A percentile compares a stretch with the other conserved stretches of the same genome.
Conservation (phyloP, 2,113 vertebrate genomes). For the Motacilla alba region DNA sequence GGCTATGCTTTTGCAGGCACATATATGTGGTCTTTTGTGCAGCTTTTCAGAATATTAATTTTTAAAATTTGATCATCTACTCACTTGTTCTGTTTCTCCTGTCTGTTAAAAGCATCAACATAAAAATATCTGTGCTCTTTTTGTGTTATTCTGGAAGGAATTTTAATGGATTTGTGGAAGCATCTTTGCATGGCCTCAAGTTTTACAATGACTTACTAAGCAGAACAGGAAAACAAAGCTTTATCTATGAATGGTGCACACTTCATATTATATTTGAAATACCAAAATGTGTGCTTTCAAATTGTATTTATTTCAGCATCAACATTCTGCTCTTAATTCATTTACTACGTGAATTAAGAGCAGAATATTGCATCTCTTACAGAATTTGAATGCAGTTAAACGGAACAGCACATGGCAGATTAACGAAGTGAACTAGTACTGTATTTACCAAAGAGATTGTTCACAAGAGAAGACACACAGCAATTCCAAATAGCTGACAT, state of each 20-base stretch:
- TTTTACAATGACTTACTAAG: not conserved
- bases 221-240: not conserved
- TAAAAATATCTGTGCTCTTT: not conserved
- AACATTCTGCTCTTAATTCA: not conserved
- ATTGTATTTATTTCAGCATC: not conserved
- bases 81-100: not conserved
- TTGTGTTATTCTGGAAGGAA: not conserved
- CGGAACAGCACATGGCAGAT: not conserved
- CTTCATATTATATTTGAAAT: not conserved
- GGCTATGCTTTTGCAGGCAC: not conserved
- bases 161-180: not conserved
- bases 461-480: not conserved
- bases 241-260: not conserved
- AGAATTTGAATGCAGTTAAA: not conserved
- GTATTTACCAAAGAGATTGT: not conserved
- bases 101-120: not conserved
- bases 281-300: not conserved
- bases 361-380: not conserved
- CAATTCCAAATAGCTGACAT: not conserved
- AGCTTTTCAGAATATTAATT: not conserved
- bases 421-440: not conserved
- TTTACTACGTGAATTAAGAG: not conserved
- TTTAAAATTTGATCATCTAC: not conserved
- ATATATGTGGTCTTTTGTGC: not conserved
- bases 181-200: not conserved